Conservation (phyloP, 2,113 vertebrate genomes). For the Puma concolor region DNA sequence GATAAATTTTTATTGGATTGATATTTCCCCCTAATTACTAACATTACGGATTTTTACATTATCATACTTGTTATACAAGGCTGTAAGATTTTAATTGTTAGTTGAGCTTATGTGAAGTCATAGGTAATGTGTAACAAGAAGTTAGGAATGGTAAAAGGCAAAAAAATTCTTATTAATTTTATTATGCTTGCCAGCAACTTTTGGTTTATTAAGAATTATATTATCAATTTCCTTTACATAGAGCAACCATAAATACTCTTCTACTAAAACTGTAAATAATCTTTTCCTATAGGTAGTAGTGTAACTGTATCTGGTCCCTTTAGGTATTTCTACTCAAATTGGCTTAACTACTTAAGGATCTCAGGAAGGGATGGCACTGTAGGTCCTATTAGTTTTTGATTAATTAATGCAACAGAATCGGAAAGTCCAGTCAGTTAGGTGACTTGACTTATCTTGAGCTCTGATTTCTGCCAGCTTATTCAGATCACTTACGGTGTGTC, state of each 20-base stretch:
- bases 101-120: conserved; percentile 49
- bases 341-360: background rate
- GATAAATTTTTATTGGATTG: conserved; percentile 31
- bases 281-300: background rate
- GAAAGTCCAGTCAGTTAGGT: background rate
- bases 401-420: conserved; percentile 34
- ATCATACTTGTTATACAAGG: background rate
- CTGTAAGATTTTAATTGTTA: conserved; percentile 24
- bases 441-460: background rate
- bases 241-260: background rate
- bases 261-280: conserved; percentile 5
- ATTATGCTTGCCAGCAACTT: conserved; percentile 3
- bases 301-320: conserved; percentile 7
- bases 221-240: conserved; percentile 25
- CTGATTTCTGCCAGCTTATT: conserved; percentile 22
- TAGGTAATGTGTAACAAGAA: conserved; percentile 6
- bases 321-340: conserved; percentile 16
- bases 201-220: conserved; percentile 36
- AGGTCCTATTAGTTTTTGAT: conserved; percentile 9
- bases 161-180: conserved; percentile 36
- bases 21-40: conserved; percentile 36
- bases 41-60: background rate
- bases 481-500: background rate
- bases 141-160: background rate
- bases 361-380: conserved; percentile 29